A percentile compares a stretch with the other conserved stretches of the same genome.
These are phyloP conservation scores for Tenthredo scrophulariae DNA, from an alignment of 2,888 invertebrate species.

Conservation along the genomic window DNA sequence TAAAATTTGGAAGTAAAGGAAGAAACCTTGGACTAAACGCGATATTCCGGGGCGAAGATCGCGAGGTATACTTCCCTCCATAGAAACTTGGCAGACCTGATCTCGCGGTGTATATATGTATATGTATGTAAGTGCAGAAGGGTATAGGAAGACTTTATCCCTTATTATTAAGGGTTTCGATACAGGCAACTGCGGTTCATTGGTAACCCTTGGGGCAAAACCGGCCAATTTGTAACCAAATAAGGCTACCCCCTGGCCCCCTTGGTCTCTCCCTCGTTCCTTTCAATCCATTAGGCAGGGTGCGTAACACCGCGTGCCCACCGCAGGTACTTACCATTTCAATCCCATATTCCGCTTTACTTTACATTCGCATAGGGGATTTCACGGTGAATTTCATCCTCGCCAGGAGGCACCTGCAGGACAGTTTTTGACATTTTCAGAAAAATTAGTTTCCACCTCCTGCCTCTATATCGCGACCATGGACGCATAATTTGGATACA, in stretches of 20 bases:
- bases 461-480: background rate
- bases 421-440: constrained; percentile 14
- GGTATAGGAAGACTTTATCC: constrained; percentile 30
- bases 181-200: constrained; percentile 52
- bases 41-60: background rate
- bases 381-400: constrained; percentile 18
- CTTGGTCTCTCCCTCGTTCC: constrained; percentile 57
- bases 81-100: background rate
- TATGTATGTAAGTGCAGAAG: background rate
- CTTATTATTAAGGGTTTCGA: constrained; percentile 53
- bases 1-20: constrained; percentile 39
- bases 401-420: constrained; percentile 4
- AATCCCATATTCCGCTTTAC: constrained; percentile 57
- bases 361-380: constrained; percentile 57
- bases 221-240: constrained; percentile 70
- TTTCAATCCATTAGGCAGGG: constrained; percentile 69
- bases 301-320: constrained; percentile 58
- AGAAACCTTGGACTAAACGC: background rate
- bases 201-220: constrained; percentile 54
- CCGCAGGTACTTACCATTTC: constrained; percentile 66
- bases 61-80: background rate
- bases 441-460: constrained; percentile 8
- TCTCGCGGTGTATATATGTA: background rate
- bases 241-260: constrained; percentile 59
- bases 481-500: constrained; percentile 1